Evolutionary conservation across 2,113 vertebrate genomes (phyloP).

Genomic region (Peucedramus taeniatus): DNA sequence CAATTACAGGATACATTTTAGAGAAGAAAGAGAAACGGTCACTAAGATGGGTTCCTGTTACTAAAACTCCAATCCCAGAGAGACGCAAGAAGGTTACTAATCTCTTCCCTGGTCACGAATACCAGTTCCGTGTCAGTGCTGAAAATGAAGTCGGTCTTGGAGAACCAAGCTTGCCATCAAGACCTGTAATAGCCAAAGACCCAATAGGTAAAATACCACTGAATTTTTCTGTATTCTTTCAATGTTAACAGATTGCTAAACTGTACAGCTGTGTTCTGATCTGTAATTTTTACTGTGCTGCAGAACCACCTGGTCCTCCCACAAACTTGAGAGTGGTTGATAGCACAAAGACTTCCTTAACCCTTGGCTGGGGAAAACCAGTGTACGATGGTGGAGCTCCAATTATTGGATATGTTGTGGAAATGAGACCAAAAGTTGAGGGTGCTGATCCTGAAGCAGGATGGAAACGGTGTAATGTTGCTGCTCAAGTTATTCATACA

Average conservation of each 20-base stretch:
- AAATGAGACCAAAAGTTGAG: slow-evolving; percentile 82
- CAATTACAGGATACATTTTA: slow-evolving; percentile 91
- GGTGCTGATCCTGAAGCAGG: slow-evolving; percentile 85
- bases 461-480: slow-evolving; percentile 95
- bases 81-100: slow-evolving; percentile 88
- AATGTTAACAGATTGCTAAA: neutral
- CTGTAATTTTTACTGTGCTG: slow-evolving; percentile 23
- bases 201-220: slow-evolving; percentile 81
- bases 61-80: slow-evolving; percentile 83
- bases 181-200: slow-evolving; percentile 89
- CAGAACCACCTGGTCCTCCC: slow-evolving; percentile 94
- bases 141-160: slow-evolving; percentile 95
- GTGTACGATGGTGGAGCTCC: slow-evolving; percentile 92
- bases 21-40: slow-evolving; percentile 92
- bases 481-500: slow-evolving; percentile 87
- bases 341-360: slow-evolving; percentile 87
- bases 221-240: neutral
- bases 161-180: slow-evolving; percentile 90
- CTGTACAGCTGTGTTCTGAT: neutral
- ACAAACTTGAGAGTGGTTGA: slow-evolving; percentile 90
- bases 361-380: slow-evolving; percentile 90
- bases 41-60: slow-evolving; percentile 89
- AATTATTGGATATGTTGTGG: slow-evolving; percentile 93
- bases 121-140: slow-evolving; percentile 96
- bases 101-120: slow-evolving; percentile 90